Evolutionary conservation across 2,888 invertebrate genomes (phyloP).

Genomic region (Cactoblastis cactorum): DNA sequence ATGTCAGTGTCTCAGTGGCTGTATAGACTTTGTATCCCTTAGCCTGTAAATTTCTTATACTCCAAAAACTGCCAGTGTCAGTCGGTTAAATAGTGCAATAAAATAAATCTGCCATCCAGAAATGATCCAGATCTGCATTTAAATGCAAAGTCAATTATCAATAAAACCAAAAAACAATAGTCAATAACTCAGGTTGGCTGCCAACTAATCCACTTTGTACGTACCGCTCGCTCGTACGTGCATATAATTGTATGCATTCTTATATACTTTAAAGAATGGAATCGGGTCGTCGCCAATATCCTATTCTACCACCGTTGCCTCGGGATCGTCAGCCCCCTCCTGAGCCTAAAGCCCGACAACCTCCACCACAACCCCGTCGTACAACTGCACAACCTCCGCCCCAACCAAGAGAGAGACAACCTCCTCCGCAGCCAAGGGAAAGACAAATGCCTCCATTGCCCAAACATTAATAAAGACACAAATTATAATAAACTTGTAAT

Average conservation of each 20-base stretch:
- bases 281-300: neutral
- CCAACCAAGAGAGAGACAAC: constrained; percentile 40
- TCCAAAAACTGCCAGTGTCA: no score
- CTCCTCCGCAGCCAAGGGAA: constrained; percentile 44
- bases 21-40: no score
- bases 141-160: no score
- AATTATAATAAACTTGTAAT: neutral
- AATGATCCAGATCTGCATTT: no score
- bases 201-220: no score
- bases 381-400: constrained; percentile 34
- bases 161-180: no score
- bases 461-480: constrained; percentile 14
- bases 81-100: no score
- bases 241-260: neutral
- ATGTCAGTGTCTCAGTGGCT: no score
- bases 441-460: constrained; percentile 33
- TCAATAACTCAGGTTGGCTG: no score
- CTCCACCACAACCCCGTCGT: constrained; percentile 46
- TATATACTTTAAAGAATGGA: constrained; percentile 19
- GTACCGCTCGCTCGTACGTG: no score
- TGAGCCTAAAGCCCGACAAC: constrained; percentile 41
- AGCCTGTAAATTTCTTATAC: no score
- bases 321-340: constrained; percentile 45
- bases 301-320: constrained; percentile 25
- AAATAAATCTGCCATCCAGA: no score